Evolutionary conservation across 2,113 vertebrate genomes (phyloP), one percentile per base, ranked within the genome.

Genomic region (Vireo altiloquus): DNA sequence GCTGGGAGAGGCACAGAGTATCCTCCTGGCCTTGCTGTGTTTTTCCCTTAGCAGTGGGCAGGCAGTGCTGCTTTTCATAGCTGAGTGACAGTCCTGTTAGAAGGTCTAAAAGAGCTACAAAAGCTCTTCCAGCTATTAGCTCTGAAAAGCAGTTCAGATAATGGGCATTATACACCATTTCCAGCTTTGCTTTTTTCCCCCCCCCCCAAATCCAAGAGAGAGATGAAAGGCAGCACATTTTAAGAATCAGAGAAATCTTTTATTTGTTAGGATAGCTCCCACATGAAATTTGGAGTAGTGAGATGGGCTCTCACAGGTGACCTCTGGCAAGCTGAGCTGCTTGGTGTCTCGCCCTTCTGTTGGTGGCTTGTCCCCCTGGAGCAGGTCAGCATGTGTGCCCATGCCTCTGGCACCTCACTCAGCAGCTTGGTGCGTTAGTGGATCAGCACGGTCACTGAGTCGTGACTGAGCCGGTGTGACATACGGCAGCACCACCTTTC

Each of bases 41-140:
- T 94, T 97, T 97, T 92, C 70, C 52, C 68, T 92, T 79, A 81
- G 82, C 64, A 60, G 72, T 71, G 64, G 79, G 56, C 52, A 75
- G 60, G 39, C 56, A 86, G 59, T 49, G 28, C 56, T 75, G 68
- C 90, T 94, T 96, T 94, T 93, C 88, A 44, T 12, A 80, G 70
- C 42, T 94, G 90, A 95, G 59, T 91, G 90, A 77, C 94, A 94
- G 74, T 72, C 72, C 30, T 66, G 68, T 60, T 87, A 80, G 83
- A 75, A 70, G 57, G 80, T 71, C 89, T 92, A 64, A 70, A 91
- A 65, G 54, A 91, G 69, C 69, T 81, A 84, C 77, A 75, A 53
- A 96, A 89, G 63, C 49, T 87, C 54, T 84, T 85, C 50, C 66
- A 87, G 80, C 44, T 91, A 80, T 77, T 37, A 78, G 52, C 68